Conservation (phyloP, 2,797 vertebrate species). For the Fistularia commersonii region DNA sequence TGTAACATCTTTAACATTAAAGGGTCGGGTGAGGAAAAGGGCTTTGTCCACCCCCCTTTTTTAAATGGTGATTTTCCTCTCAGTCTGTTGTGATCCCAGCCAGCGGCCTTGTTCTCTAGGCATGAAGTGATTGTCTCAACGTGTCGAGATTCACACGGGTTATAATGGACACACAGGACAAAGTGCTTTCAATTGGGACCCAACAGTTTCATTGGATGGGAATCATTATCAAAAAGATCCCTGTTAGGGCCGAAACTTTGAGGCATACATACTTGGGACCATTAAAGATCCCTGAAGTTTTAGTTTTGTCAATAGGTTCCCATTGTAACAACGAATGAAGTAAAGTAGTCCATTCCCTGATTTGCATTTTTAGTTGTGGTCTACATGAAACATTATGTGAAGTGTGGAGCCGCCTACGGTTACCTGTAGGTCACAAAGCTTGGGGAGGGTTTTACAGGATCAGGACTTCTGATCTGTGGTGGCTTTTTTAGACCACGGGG, state of each 20-base stretch:
- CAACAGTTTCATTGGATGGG: slow-evolving; percentile 13
- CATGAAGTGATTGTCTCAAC: slow-evolving; percentile 44
- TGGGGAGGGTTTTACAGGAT: slow-evolving; percentile 1
- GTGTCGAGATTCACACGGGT: slow-evolving; percentile 40
- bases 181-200: slow-evolving; percentile 30
- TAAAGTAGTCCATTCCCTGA: too few relatives aligned
- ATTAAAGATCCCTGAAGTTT: too few relatives aligned
- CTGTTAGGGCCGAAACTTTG: background rate
- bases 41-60: too few relatives aligned
- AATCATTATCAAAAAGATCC: slow-evolving; percentile 12
- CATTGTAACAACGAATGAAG: too few relatives aligned
- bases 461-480: background rate
- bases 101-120: slow-evolving; percentile 20
- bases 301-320: too few relatives aligned
- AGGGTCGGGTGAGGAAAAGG: slow-evolving; percentile 6
- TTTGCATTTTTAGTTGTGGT: too few relatives aligned
- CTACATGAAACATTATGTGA: too few relatives aligned
- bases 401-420: too few relatives aligned
- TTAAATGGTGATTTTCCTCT: too few relatives aligned
- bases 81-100: background rate
- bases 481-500: background rate
- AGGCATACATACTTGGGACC: background rate
- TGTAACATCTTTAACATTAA: slow-evolving; percentile 7
- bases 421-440: slow-evolving; percentile 1
- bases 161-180: slow-evolving; percentile 40